Conservation (phyloP, 2,797 vertebrate genomes). For the Tenualosa thibaudeaui region DNA sequence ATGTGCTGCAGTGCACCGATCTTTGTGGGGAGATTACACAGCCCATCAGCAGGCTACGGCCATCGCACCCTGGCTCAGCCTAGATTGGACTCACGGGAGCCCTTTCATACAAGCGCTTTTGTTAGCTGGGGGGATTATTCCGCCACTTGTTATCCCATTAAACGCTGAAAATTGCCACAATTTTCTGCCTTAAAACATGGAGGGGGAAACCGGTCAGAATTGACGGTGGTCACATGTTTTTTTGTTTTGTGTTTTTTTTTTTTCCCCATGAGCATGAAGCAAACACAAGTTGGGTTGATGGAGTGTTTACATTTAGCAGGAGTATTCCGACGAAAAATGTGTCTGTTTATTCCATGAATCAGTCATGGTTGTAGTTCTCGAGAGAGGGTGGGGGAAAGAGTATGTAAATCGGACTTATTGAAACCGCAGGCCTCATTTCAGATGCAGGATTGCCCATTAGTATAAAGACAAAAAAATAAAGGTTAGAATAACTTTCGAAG, state of each 20-base stretch:
- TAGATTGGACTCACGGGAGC: slow-evolving; percentile 67
- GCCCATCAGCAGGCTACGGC: neutral
- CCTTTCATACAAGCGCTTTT: slow-evolving; percentile 68
- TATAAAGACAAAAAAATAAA: neutral
- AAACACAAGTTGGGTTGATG: neutral
- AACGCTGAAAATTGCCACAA: slow-evolving; percentile 69
- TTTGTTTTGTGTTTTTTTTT: neutral
- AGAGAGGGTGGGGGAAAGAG: slow-evolving; percentile 38
- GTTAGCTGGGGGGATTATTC: slow-evolving; percentile 71
- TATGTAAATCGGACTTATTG: slow-evolving; percentile 51
- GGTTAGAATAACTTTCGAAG: slow-evolving; percentile 7
- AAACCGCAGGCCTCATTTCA: slow-evolving; percentile 1
- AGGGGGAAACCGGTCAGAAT: neutral
- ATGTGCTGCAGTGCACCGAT: neutral
- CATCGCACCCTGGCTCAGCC: slow-evolving; percentile 50
- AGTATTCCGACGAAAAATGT: neutral
- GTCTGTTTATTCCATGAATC: slow-evolving; percentile 7
- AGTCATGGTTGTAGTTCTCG: slow-evolving; percentile 42
- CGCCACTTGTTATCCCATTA: slow-evolving; percentile 77
- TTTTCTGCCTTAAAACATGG: slow-evolving; percentile 72
- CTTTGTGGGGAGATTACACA: slow-evolving; percentile 25
- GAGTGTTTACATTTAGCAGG: neutral
- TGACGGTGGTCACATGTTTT: neutral
- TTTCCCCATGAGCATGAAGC: neutral
- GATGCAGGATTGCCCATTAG: slow-evolving; percentile 5